Conservation (phyloP, 2,888 invertebrate species). For the Polia nebulosa region DNA sequence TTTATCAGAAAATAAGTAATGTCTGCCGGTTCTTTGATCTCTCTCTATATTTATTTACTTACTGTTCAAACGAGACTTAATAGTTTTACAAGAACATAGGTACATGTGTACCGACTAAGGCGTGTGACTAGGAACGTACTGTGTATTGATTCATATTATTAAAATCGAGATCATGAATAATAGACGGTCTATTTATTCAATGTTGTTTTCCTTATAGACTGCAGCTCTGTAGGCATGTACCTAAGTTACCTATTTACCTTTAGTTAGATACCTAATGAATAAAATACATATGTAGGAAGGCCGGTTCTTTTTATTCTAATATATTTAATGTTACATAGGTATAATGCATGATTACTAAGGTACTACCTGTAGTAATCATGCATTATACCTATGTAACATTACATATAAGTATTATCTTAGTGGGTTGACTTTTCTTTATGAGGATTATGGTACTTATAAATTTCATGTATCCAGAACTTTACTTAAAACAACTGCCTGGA, state of each 20-base stretch:
- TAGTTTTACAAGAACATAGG: not conserved
- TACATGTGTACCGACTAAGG: not conserved
- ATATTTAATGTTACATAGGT: not conserved
- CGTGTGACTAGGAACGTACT: not conserved
- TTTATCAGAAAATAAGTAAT: too few relatives aligned
- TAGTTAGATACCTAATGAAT: not conserved
- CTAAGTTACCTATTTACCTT: slow-evolving; percentile 1
- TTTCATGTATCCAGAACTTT: not conserved
- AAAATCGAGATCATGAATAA: slow-evolving; percentile 14
- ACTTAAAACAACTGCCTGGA: not conserved
- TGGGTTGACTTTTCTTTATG: not conserved
- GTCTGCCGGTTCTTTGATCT: too few relatives aligned
- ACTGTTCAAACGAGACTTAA: too few relatives aligned
- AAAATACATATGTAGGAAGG: not conserved
- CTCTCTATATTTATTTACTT: too few relatives aligned
- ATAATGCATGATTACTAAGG: too few relatives aligned
- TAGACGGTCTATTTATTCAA: slow-evolving; percentile 5
- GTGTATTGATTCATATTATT: not conserved
- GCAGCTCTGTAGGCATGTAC: not conserved
- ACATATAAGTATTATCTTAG: too few relatives aligned
- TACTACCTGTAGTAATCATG: too few relatives aligned
- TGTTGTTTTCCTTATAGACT: slow-evolving; percentile 20
- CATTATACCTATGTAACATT: too few relatives aligned
- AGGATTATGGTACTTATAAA: not conserved
- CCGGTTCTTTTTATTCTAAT: not conserved